Evolutionary conservation across 2,113 vertebrate genomes (phyloP).

Genomic region (Cyprinodon brontotheroides): DNA sequence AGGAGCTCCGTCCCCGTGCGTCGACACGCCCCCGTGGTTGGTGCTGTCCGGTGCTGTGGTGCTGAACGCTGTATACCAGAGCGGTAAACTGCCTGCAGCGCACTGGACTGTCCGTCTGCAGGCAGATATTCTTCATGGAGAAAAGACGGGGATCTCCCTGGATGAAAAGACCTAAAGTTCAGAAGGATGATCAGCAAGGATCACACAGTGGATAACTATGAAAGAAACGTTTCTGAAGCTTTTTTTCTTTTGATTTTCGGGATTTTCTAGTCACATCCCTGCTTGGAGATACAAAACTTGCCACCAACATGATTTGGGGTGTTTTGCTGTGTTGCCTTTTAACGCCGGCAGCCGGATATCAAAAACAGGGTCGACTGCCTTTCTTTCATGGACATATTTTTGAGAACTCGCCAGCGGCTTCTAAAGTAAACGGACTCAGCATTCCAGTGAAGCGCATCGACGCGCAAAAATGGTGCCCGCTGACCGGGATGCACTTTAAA

Average conservation of each 20-base stretch:
- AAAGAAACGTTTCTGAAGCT: constrained; percentile 37
- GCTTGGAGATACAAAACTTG: constrained; percentile 59
- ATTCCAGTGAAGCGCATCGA: constrained; percentile 83
- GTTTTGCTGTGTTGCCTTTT: constrained; percentile 72
- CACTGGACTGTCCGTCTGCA: constrained; percentile 52
- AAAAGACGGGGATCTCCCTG: constrained; percentile 26
- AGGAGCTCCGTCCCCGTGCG: constrained; percentile 65
- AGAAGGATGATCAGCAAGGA: constrained; percentile 32
- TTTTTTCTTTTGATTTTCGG: constrained; percentile 41
- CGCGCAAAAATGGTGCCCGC: constrained; percentile 83
- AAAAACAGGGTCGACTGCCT: constrained; percentile 67
- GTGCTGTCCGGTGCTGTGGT: constrained; percentile 78
- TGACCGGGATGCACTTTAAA: constrained; percentile 79
- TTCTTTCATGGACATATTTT: constrained; percentile 84
- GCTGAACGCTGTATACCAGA: constrained; percentile 67
- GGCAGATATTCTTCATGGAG: constrained; percentile 55
- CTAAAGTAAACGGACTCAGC: constrained; percentile 84
- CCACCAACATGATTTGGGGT: constrained; percentile 75
- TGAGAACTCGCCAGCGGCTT: constrained; percentile 86
- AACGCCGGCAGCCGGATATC: constrained; percentile 64
- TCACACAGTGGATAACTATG: constrained; percentile 42
- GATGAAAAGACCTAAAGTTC: constrained; percentile 63
- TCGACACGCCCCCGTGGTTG: constrained; percentile 75
- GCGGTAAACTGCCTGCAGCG: constrained; percentile 60
- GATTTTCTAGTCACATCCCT: constrained; percentile 34